A percentile compares a stretch with the other conserved stretches of the same genome.
Conservation (phyloP, 2,888 invertebrate genomes). For the Lucinisca nassula region DNA sequence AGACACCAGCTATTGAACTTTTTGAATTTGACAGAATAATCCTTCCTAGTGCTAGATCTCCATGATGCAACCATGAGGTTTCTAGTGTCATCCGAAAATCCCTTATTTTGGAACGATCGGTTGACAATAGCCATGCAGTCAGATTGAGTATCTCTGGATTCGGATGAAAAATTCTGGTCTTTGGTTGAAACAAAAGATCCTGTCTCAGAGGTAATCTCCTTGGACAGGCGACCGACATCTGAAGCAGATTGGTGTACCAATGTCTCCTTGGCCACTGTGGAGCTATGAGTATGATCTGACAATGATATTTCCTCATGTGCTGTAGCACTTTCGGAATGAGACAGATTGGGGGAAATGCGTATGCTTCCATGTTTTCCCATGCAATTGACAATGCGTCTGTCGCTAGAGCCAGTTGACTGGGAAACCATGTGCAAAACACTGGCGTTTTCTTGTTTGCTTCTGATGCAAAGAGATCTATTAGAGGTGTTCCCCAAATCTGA, state of each 20-base stretch:
- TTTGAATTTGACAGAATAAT: conserved; percentile 46
- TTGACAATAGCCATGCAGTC: conserved; percentile 64
- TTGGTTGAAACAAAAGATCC: conserved; percentile 45
- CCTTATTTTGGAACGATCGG: conserved; percentile 42
- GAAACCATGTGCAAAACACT: conserved; percentile 54
- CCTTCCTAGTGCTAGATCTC: conserved; percentile 57
- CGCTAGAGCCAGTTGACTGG: conserved; percentile 31
- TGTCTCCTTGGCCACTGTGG: conserved; percentile 48
- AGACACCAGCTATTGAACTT: conserved; percentile 63
- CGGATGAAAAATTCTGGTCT: conserved; percentile 52
- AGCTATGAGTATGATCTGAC: conserved; percentile 60
- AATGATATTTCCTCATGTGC: conserved; percentile 46
- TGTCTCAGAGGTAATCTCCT: conserved; percentile 1
- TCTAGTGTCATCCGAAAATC: conserved; percentile 58
- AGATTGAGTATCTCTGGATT: conserved; percentile 42
- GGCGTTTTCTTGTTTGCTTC: conserved; percentile 24
- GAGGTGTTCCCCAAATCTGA: background rate
- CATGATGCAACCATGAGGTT: conserved; percentile 53
- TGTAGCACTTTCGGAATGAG: too few relatives aligned
- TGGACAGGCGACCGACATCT: conserved; percentile 21
- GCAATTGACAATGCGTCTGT: conserved; percentile 58
- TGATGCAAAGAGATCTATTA: conserved; percentile 56
- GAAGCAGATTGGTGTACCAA: conserved; percentile 26
- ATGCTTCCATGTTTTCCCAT: conserved; percentile 57
- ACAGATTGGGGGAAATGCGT: conserved; percentile 57